Percentiles rank a stretch among this genome's conserved stretches.
phyloP scores from a whole-genome alignment of 37 sponge, comb jelly and placozoan species.

The Amphimedon queenslandica region DNA sequence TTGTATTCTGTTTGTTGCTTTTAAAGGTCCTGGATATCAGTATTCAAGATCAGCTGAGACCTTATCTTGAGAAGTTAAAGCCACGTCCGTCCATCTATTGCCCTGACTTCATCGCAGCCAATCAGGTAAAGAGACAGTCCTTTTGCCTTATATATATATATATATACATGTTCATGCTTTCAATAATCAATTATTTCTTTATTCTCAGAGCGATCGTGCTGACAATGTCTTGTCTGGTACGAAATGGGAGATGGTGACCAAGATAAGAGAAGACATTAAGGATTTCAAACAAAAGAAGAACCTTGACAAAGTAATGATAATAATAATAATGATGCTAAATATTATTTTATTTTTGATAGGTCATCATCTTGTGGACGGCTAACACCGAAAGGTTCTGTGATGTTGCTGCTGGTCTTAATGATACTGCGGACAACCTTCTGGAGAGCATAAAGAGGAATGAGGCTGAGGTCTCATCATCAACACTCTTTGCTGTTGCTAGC shows the following conservation, averaged over 20 bases:
- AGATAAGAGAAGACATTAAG: slow-evolving; percentile 71
- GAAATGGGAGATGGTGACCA: slow-evolving; percentile 79
- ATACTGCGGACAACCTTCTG: slow-evolving; percentile 67
- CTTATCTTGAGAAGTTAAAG: slow-evolving; percentile 60
- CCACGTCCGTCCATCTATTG: slow-evolving; percentile 87
- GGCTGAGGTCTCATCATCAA: slow-evolving; percentile 86
- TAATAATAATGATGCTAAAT: background rate
- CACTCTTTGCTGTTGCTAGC: slow-evolving; percentile 85
- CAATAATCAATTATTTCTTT: no score
- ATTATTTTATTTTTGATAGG: slow-evolving; percentile 36
- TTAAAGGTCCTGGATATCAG: slow-evolving; percentile 29
- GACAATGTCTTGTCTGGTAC: slow-evolving; percentile 78
- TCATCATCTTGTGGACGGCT: slow-evolving; percentile 88
- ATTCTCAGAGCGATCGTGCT: slow-evolving; percentile 52
- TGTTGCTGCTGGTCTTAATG: slow-evolving; percentile 67
- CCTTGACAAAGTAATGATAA: slow-evolving; percentile 70
- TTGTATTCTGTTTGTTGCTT: background rate
- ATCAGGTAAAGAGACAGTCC: slow-evolving; percentile 40
- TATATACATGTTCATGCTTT: background rate
- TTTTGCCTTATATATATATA: background rate
- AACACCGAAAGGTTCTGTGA: slow-evolving; percentile 93
- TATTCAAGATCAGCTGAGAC: slow-evolving; percentile 72
- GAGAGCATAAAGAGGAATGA: slow-evolving; percentile 53
- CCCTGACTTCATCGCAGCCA: slow-evolving; percentile 90
- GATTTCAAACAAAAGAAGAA: slow-evolving; percentile 78